Evolutionary conservation across 2,888 invertebrate genomes (phyloP).

Genomic region (Orthosia cruda): DNA sequence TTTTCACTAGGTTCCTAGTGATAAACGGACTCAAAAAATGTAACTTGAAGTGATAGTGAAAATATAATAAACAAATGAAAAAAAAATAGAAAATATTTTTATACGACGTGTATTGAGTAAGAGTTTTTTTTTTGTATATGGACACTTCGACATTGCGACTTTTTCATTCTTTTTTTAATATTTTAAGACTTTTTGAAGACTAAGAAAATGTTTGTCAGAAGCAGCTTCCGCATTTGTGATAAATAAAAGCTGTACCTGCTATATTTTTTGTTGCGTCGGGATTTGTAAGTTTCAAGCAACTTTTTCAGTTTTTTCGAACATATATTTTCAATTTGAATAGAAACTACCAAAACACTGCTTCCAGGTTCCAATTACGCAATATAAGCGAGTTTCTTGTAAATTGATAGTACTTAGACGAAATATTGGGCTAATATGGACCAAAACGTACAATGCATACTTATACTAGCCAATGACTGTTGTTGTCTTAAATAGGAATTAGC

Average conservation of each 20-base stretch:
- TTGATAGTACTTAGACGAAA: not conserved
- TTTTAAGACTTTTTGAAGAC: not conserved
- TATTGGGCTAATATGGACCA: not conserved
- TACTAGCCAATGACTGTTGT: slow-evolving; percentile 35
- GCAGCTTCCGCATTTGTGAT: not conserved
- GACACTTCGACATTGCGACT: not conserved
- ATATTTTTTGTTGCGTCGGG: not conserved
- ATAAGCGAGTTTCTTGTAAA: not conserved
- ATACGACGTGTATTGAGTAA: slow-evolving; percentile 6
- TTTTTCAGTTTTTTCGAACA: not conserved
- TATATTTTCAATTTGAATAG: not conserved
- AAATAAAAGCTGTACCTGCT: not conserved
- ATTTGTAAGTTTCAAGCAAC: not conserved
- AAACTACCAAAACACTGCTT: not conserved
- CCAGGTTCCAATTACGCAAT: not conserved
- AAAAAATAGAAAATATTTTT: not conserved
- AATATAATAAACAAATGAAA: not conserved
- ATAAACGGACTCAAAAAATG: slow-evolving; percentile 18
- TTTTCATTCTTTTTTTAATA: slow-evolving; percentile 1
- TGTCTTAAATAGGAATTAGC: slow-evolving; percentile 36
- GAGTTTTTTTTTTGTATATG: not conserved
- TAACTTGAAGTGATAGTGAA: slow-evolving; percentile 25
- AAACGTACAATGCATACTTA: slow-evolving; percentile 9
- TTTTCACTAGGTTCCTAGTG: slow-evolving; percentile 17
- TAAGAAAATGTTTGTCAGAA: slow-evolving; percentile 3